Base-by-base conservation (phyloP, 2,797 vertebrate species). In the Tokudaia tokunoshimensis region DNA sequence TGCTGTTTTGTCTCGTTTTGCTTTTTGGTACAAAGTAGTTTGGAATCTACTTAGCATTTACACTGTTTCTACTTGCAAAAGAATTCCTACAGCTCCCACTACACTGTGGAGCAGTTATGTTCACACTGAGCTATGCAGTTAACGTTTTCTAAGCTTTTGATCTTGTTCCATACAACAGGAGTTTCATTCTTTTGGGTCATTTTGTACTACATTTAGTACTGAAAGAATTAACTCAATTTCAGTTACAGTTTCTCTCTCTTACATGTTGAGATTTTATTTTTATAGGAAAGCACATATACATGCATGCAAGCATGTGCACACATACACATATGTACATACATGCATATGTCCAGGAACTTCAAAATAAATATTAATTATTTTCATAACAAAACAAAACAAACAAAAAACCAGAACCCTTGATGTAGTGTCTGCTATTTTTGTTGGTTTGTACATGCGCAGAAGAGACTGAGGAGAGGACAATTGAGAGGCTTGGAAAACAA, bases 251-350 rank as follows among this genome's bases (percentile, higher is more conserved):
- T 97, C 82, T 59, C 1, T 31, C 29, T 93, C 65, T 82, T 50
- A 76, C 81, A 3, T 63, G 31, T 90, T 92, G 31, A 72, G 72
- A 89, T 98, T 91, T 97, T 96, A 86, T 22, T 78, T 94, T 94
- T 10, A 9, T 14, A 93, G 91, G 89, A 79, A 95, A 52, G 80
- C 19, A 50, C 8, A 11, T 31, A 19, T 6, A 0, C 20, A 75
- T 3, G 6, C 44, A 26, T 44, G 3, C n/a, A 83, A 15, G 15
- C 41, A 67, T 14, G n/a, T 6, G 41, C 0, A 74, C 22, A 76
- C 22, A 19, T 29, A 52, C 76, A 34, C 47, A 52, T 34, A 47
- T 41, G 19, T 11, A 87, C 31, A 37, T n/a, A 17, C 6, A 86
- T 24, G 8, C 1, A 63, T 44, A 8, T 63, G 14, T 83, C 24